phyloP scores from a whole-genome alignment of 2,888 invertebrate species.

The Andrena haemorrhoa region DNA sequence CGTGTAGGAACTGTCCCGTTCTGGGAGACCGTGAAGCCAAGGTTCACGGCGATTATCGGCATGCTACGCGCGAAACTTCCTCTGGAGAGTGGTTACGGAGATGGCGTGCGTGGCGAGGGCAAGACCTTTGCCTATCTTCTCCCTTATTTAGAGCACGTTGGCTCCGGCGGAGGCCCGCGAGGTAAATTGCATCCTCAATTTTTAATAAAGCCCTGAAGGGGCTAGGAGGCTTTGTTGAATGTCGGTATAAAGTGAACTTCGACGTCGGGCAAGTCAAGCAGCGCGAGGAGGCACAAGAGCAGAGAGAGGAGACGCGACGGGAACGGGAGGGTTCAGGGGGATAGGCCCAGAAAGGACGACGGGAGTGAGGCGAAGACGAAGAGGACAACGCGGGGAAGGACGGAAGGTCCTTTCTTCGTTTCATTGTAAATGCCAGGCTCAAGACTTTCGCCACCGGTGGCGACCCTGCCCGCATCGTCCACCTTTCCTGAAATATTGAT shows the following conservation, averaged over 20 bases:
- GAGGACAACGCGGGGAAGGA: constrained; percentile 59
- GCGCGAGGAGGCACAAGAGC: constrained; percentile 48
- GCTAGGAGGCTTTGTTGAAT: constrained; percentile 78
- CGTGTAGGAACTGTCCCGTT: constrained; percentile 1
- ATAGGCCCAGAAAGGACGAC: constrained; percentile 16
- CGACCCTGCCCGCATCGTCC: constrained; percentile 67
- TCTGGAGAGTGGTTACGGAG: constrained; percentile 12
- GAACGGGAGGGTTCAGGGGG: constrained; percentile 5
- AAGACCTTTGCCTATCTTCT: constrained; percentile 70
- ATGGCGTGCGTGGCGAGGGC: constrained; percentile 42
- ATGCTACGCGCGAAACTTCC: constrained; percentile 44
- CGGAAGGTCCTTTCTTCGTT: constrained; percentile 75
- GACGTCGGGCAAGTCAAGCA: constrained; percentile 79
- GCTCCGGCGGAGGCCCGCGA: constrained; percentile 69
- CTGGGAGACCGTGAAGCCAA: constrained; percentile 12
- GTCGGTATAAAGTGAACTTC: constrained; percentile 82
- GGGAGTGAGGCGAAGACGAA: constrained; percentile 36
- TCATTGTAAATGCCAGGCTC: constrained; percentile 78
- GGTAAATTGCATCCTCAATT: constrained; percentile 84
- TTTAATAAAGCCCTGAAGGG: constrained; percentile 82
- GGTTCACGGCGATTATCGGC: constrained; percentile 21
- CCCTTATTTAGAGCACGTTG: constrained; percentile 81
- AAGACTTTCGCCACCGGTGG: constrained; percentile 64
- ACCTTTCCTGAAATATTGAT: constrained; percentile 82
- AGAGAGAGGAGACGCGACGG: not conserved